A percentile compares a stretch with the other conserved stretches of the same genome.
phyloP scores from a whole-genome alignment of 2,113 vertebrate species.

The Cervus canadensis region DNA sequence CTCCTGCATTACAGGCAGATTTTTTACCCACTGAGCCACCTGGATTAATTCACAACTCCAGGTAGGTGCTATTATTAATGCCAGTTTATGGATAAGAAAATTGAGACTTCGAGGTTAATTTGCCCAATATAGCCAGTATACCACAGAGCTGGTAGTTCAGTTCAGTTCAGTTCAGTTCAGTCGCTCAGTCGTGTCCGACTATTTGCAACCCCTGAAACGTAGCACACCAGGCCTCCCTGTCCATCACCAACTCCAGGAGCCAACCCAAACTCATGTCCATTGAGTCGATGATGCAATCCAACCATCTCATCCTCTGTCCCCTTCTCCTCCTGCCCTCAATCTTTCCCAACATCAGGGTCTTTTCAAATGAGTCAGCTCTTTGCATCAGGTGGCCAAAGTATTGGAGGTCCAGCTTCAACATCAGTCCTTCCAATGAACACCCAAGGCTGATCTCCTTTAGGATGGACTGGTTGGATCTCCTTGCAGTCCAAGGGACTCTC shows the following conservation, averaged over 20 bases:
- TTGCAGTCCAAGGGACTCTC: not conserved
- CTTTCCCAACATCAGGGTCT: not conserved
- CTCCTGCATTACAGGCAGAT: not conserved
- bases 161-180: not conserved
- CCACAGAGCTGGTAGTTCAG: not conserved
- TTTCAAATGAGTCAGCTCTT: not conserved
- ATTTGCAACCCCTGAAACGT: not conserved
- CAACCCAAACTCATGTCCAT: not conserved
- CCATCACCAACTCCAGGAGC: not conserved
- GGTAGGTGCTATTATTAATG: not conserved
- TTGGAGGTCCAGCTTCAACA: not conserved
- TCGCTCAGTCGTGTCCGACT: not conserved
- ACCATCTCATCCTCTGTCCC: not conserved
- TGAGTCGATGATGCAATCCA: not conserved
- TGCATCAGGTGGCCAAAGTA: not conserved
- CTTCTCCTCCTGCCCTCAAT: not conserved
- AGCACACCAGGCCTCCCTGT: not conserved
- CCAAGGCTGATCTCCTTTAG: not conserved
- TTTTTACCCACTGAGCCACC: not conserved
- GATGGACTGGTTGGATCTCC: not conserved
- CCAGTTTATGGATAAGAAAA: constrained; percentile 25
- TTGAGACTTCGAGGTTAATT: not conserved
- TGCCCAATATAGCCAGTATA: not conserved
- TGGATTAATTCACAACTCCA: not conserved
- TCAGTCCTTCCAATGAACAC: not conserved